These are phyloP conservation scores for Diprion similis DNA, from an alignment of 1,140 invertebrate species.

Conservation along the genomic window DNA sequence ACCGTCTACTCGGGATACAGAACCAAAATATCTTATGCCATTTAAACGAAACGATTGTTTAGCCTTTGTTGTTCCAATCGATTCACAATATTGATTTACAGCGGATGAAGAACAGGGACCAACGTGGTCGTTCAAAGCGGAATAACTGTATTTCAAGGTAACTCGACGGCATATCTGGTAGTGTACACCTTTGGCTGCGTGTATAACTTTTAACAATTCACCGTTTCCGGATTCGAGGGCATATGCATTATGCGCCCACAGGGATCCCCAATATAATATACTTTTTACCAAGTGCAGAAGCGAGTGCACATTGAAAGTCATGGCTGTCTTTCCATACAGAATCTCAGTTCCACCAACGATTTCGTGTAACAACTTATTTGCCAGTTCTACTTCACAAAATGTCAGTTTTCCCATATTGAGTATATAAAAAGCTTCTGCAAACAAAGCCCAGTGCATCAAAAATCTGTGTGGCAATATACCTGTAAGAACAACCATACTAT, in stretches of 20 bases:
- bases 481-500: constrained; percentile 31
- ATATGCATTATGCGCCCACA: too few relatives aligned
- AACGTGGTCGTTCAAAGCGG: not conserved
- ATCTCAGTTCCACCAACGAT: constrained; percentile 32
- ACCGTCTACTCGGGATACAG: too few relatives aligned
- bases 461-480: constrained; percentile 25
- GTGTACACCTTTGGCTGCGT: not conserved
- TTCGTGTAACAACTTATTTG: constrained; percentile 28
- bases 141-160: not conserved
- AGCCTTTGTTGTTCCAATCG: not conserved
- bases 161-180: not conserved
- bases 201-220: too few relatives aligned
- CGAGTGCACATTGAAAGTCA: constrained; percentile 33
- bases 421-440: constrained; percentile 28
- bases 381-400: constrained; percentile 25
- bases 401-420: constrained; percentile 24
- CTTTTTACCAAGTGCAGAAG: constrained; percentile 25
- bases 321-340: constrained; percentile 24
- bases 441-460: constrained; percentile 28
- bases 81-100: not conserved
- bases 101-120: not conserved
- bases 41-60: not conserved
- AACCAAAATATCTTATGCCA: not conserved
- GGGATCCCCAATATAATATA: constrained; percentile 30
- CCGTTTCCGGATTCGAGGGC: too few relatives aligned